Evolutionary conservation across 2,888 invertebrate genomes (phyloP), one percentile per base, ranked within the genome.

Genomic region (Leistus spinibarbis): DNA sequence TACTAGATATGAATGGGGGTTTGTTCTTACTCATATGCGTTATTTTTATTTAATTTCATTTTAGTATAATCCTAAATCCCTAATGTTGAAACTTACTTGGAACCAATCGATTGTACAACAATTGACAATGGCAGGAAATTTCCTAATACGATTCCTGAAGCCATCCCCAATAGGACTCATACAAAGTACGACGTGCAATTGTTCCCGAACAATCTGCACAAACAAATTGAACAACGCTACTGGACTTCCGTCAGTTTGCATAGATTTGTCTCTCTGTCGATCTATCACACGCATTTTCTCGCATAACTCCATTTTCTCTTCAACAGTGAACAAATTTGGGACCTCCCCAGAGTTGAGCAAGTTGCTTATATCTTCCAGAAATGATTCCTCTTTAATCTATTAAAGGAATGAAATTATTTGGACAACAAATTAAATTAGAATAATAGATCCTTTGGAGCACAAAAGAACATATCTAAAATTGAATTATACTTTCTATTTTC

Each of bases 31-130:
- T n/a, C n/a, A n/a, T n/a, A n/a, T 10, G 10, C 16, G 7, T 10
- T 9, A 10, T 60, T n/a, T n/a, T 60, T n/a, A n/a, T n/a, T n/a
- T n/a, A 66, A 27, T 24, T 66, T 40, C 1, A 66, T 16, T 27
- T 53, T 13, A 16, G 22, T 2, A 66, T 10, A 16, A 2, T 23
- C 62, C 17, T 3, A 24, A 19, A 23, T 63, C 10, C 16, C 3
- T 9, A n/a, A 64, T 60, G 60, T 60, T 60, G 2, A 66, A 70
- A 54, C 67, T 71, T 77, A 90, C 90, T 88, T 95, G 96, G 85
- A 97, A 95, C 97, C 97, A 97, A 84, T 97, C 96, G 77, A 97
- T 97, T 0, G 97, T 97, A 82, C 97, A 97, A 84, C 97, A 97
- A 84, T 97, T 98, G 76, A 97, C 95, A 20, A 98, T 90, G 0